Percentiles rank a stretch among this genome's conserved stretches.
Evolutionary conservation across 2,888 invertebrate species (phyloP).

Genomic region (Rhamphomyia laevipes): DNA sequence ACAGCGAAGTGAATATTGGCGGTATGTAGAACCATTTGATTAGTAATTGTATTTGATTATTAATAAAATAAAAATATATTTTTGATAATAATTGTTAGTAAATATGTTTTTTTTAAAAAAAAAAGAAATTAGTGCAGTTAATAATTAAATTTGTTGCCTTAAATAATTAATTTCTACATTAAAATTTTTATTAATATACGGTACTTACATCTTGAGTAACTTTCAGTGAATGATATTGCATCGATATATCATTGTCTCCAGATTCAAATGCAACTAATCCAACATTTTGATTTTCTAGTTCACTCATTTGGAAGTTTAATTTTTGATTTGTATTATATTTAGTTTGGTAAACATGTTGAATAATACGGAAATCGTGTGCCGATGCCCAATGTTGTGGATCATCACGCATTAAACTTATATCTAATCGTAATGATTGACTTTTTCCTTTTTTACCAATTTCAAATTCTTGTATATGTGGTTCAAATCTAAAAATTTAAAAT

Average conservation of each 20-base stretch:
- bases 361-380: constrained; percentile 62
- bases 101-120: background rate
- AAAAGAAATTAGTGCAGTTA: too few species aligned
- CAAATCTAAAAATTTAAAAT: constrained; percentile 16
- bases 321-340: constrained; percentile 54
- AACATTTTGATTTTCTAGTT: constrained; percentile 56
- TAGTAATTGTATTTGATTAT: too few species aligned
- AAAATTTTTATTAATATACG: background rate
- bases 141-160: too few species aligned
- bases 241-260: constrained; percentile 53
- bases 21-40: too few species aligned
- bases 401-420: constrained; percentile 71
- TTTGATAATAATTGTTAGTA: too few species aligned
- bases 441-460: constrained; percentile 40
- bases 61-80: too few species aligned
- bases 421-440: constrained; percentile 47
- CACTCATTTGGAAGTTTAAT: constrained; percentile 50
- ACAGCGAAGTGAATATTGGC: background rate
- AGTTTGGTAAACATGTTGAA: constrained; percentile 53
- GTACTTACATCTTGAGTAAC: constrained; percentile 55
- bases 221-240: constrained; percentile 57
- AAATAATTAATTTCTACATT: too few species aligned
- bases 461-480: constrained; percentile 29
- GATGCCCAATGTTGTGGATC: constrained; percentile 75
- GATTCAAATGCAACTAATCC: constrained; percentile 54